Percentiles rank a stretch among this genome's conserved stretches.
Evolutionary conservation across 2,888 invertebrate genomes (phyloP).

Genomic region (Koerneria pararmatus): DNA sequence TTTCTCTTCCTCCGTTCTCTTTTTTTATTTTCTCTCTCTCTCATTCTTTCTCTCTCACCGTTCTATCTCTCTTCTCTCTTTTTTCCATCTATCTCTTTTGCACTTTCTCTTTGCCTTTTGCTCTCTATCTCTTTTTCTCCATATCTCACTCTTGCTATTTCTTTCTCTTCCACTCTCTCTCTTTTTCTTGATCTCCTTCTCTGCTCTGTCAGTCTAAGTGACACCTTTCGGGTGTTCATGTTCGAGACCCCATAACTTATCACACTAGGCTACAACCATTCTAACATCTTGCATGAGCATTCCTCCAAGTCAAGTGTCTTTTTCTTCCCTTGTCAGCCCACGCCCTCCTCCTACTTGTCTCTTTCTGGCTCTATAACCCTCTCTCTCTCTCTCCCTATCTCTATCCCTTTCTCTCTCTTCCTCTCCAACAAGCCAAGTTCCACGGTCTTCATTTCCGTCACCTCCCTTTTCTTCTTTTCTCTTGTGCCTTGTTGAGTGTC

Average conservation of each 20-base stretch:
- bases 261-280: too few species aligned
- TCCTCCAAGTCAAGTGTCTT: too few species aligned
- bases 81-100: slow-evolving; percentile 9
- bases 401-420: not conserved
- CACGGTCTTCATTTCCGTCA: too few species aligned
- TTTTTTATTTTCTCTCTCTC: slow-evolving; percentile 5
- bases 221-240: too few species aligned
- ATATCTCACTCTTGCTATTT: not conserved
- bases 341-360: too few species aligned
- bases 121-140: slow-evolving; percentile 7
- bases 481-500: too few species aligned
- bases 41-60: slow-evolving; percentile 11
- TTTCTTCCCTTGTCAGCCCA: too few species aligned
- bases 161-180: slow-evolving; percentile 12
- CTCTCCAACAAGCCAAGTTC: not conserved
- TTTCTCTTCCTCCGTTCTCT: slow-evolving; percentile 7
- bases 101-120: slow-evolving; percentile 14
- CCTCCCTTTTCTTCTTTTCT: too few species aligned
- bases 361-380: not conserved
- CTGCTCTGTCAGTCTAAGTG: too few species aligned
- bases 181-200: too few species aligned
- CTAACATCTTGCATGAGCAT: too few species aligned
- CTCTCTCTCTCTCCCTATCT: not conserved
- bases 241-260: too few species aligned
- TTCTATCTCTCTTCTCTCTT: slow-evolving; percentile 1